Evolutionary conservation across 2,797 vertebrate species (phyloP).

Genomic region (Enteromius radiatus): DNA sequence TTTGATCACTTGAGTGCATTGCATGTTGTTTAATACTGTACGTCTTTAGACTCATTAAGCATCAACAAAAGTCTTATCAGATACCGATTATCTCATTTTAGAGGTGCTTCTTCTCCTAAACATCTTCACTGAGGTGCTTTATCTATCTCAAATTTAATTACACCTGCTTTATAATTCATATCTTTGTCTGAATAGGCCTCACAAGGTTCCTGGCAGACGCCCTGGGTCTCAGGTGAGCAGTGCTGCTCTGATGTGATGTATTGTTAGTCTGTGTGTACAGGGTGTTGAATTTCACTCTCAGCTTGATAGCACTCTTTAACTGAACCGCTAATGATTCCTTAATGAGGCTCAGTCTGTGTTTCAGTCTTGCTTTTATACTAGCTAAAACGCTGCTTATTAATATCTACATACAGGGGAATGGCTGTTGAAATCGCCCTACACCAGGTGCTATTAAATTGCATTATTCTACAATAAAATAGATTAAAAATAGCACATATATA

Average conservation of each 20-base stretch:
- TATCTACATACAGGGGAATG: constrained; percentile 39
- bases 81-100: not conserved
- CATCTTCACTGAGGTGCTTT: constrained; percentile 41
- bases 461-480: too few relatives aligned
- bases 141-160: constrained; percentile 52
- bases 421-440: constrained; percentile 43
- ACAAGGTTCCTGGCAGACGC: constrained; percentile 8
- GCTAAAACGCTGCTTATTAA: constrained; percentile 53
- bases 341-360: constrained; percentile 49
- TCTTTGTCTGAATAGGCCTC: constrained; percentile 43
- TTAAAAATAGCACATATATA: constrained; percentile 50
- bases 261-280: constrained; percentile 43
- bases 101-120: not conserved
- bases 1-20: not conserved
- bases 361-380: constrained; percentile 4
- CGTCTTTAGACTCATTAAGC: not conserved
- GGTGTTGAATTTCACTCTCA: constrained; percentile 31
- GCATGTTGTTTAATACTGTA: not conserved
- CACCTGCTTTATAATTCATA: constrained; percentile 57
- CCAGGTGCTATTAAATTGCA: constrained; percentile 50
- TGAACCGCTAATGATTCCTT: constrained; percentile 48
- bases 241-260: constrained; percentile 28
- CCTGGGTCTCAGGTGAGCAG: constrained; percentile 38
- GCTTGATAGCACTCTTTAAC: constrained; percentile 43
- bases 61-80: not conserved